These are phyloP conservation scores for Nothocercus julius DNA, from an alignment of 2,113 vertebrate species.

Conservation along the genomic window DNA sequence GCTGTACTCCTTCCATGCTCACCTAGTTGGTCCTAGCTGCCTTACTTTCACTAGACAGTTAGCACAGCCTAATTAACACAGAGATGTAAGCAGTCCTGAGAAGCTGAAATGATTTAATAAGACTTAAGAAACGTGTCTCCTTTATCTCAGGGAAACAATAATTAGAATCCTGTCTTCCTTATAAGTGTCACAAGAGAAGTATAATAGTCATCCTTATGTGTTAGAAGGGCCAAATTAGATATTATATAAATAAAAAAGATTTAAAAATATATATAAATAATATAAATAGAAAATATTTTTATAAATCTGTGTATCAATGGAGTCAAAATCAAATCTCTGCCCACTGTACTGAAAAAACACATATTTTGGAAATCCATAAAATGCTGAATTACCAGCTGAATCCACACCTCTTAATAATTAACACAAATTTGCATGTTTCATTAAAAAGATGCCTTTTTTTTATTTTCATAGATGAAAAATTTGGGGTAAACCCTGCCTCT, in stretches of 20 bases:
- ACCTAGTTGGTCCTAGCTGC: background rate
- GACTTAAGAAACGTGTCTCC: background rate
- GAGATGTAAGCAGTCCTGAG: background rate
- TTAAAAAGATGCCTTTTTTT: background rate
- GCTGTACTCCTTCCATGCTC: background rate
- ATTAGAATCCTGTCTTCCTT: background rate
- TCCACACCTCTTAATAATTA: background rate
- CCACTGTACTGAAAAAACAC: background rate
- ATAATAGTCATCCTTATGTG: accelerated
- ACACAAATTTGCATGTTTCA: background rate
- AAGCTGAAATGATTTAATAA: background rate
- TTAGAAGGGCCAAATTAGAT: accelerated
- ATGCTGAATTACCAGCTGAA: background rate
- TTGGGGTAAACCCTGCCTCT: background rate
- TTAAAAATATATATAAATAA: no score
- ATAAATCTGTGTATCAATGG: accelerated
- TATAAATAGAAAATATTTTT: no score
- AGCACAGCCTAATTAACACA: background rate
- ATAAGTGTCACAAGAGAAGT: background rate
- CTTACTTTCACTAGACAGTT: background rate
- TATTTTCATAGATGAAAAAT: background rate
- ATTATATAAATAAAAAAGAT: no score
- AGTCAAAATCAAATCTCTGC: background rate
- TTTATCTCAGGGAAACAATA: background rate
- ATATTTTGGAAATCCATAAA: accelerated